These are phyloP conservation scores for Ophioninae sp. DNA, from an alignment of 2,888 invertebrate genomes.

Conservation along the genomic window DNA sequence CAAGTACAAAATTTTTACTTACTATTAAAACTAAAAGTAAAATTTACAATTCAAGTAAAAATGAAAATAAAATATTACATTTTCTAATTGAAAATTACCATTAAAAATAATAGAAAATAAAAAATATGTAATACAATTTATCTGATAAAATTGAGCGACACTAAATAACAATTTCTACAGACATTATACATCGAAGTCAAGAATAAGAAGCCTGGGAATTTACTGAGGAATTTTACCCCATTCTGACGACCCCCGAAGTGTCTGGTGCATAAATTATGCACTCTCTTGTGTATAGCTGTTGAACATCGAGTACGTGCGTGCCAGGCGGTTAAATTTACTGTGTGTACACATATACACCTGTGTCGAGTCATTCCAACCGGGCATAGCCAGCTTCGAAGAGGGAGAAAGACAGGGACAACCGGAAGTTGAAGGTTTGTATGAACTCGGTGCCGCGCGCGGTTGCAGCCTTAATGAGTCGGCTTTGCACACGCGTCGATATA, in stretches of 20 bases:
- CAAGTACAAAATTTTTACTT: too few species aligned
- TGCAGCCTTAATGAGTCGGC: slow-evolving; percentile 65
- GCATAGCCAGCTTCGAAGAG: slow-evolving; percentile 6
- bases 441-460: slow-evolving; percentile 63
- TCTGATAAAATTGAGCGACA: too few species aligned
- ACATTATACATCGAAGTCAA: not conserved
- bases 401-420: slow-evolving; percentile 31
- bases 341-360: slow-evolving; percentile 41
- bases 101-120: too few species aligned
- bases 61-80: too few species aligned
- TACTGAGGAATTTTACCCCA: slow-evolving; percentile 46
- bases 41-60: too few species aligned
- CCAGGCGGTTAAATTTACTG: slow-evolving; percentile 55
- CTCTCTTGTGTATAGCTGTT: slow-evolving; percentile 44
- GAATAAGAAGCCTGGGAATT: slow-evolving; percentile 48
- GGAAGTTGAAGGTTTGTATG: slow-evolving; percentile 67
- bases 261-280: slow-evolving; percentile 57
- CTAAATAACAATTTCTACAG: not conserved
- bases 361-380: slow-evolving; percentile 45
- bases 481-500: slow-evolving; percentile 58
- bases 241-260: slow-evolving; percentile 46
- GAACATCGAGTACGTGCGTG: slow-evolving; percentile 58
- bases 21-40: too few species aligned
- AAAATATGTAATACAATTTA: too few species aligned
- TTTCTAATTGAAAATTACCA: too few species aligned